These are phyloP conservation scores for Antechinus flavipes DNA, from an alignment of 2,113 vertebrate species.

Conservation along the genomic window DNA sequence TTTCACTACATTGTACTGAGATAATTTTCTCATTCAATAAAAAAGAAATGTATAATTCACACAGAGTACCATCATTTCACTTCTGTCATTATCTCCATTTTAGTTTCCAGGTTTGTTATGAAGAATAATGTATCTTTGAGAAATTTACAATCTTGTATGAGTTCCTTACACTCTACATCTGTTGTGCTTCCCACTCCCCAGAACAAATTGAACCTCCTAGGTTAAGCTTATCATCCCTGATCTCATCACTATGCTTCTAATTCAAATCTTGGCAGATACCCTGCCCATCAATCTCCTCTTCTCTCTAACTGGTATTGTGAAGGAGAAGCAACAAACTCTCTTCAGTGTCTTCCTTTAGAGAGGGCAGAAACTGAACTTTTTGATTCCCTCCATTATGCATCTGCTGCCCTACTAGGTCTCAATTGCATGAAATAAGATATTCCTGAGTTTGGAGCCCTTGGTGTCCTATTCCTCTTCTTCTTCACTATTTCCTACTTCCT, in stretches of 20 bases:
- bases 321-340: background rate
- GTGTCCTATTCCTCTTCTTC: background rate
- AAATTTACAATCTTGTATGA: background rate
- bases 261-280: background rate
- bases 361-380: background rate
- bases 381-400: background rate
- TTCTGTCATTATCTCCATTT: background rate
- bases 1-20: background rate
- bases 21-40: background rate
- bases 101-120: background rate
- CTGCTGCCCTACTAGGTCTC: background rate
- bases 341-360: background rate
- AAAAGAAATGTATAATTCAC: background rate
- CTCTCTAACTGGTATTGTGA: background rate
- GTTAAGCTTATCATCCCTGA: background rate
- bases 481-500: background rate
- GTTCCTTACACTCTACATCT: background rate
- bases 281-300: background rate
- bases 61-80: background rate
- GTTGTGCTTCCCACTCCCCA: background rate
- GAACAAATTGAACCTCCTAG: background rate
- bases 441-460: fast-evolving
- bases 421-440: background rate
- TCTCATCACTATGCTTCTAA: background rate
- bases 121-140: background rate